A percentile compares a stretch with the other conserved stretches of the same genome.
Conservation (phyloP, 1,140 invertebrate genomes). For the Cydia splendana region DNA sequence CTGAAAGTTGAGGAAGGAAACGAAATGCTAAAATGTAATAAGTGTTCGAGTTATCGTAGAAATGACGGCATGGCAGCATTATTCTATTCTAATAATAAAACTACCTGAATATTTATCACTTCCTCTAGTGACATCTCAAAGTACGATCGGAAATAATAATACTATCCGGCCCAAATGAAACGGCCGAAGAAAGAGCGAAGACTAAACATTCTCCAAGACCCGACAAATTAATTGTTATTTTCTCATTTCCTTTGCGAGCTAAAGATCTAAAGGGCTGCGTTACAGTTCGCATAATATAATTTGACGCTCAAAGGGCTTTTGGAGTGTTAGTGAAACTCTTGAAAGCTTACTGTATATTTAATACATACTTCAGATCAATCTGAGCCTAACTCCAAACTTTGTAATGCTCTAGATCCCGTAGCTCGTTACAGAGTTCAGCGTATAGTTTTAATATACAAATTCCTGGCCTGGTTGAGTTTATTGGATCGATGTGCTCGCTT, state of each 20-base stretch:
- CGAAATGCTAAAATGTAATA: not conserved
- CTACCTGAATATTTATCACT: slow-evolving; percentile 1
- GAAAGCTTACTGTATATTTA: not conserved
- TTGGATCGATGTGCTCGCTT: not conserved
- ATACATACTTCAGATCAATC: not conserved
- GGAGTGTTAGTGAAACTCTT: not conserved
- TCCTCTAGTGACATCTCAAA: slow-evolving; percentile 9
- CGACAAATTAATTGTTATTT: not conserved
- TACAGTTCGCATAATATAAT: not conserved
- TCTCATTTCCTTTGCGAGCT: slow-evolving; percentile 9
- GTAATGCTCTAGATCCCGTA: not conserved
- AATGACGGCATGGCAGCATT: no score
- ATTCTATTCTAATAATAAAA: not conserved
- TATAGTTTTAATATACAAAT: slow-evolving; percentile 17
- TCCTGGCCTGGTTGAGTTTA: not conserved
- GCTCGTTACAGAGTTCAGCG: not conserved
- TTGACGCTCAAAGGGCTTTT: slow-evolving; percentile 12
- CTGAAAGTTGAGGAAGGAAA: slow-evolving; percentile 10
- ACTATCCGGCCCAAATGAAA: not conserved
- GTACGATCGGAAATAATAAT: slow-evolving; percentile 17
- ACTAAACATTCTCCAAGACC: slow-evolving; percentile 3
- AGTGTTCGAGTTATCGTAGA: not conserved
- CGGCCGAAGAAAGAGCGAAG: not conserved
- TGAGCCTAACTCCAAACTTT: not conserved
- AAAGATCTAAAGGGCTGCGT: not conserved